Base-by-base conservation (phyloP, 2,888 invertebrate species). In the Exocentrus adspersus region DNA sequence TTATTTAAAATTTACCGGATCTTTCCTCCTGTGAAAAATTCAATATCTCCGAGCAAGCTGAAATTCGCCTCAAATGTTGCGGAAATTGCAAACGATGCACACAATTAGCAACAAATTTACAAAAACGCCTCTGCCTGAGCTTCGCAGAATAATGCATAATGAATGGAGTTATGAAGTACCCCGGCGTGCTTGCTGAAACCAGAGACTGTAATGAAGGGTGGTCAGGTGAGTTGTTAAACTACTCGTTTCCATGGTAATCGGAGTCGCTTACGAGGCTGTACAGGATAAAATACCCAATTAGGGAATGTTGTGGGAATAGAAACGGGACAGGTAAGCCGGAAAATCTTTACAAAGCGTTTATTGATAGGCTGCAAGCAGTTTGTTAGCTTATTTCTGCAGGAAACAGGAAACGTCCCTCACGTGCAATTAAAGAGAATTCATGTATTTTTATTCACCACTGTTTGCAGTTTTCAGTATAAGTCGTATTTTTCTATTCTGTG, bases 91-190 rank as follows among this genome's bases (percentile, higher is more conserved):
- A 43, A 17, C 54, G 28, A 17, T 54, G 54, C 54, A 54, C 54
- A 43, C 54, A 54, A 54, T 54, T 54, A 54, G 54, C 41, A 54
- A 54, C 28, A 28, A 43, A 54, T 54, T 54, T 43, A 37, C 54
- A 30, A 43, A 54, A 54, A 28, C 50, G 28, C 16, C 43, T 24
- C 43, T 17, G 54, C 43, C 17, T 14, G 42, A 53, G 37, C 52
- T 19, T 32, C 14, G n/a, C n/a, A 37, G 41, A 42, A 68, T 62
- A 66, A 67, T 73, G 72, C 72, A 72, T 73, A 72, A 73, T 73
- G 68, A 68, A 73, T 65, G 69, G 70, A 65, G 64, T 72, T 73
- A 72, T 72, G 71, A 64, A 72, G 73, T 63, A 66, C 37, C 37
- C n/a, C n/a, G n/a, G 14, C 67, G 57, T 37, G 56, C 50, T 56